Percentiles rank a stretch among this genome's conserved stretches.
phyloP scores from a whole-genome alignment of 2,797 vertebrate species.

The Pteropus rufus region DNA sequence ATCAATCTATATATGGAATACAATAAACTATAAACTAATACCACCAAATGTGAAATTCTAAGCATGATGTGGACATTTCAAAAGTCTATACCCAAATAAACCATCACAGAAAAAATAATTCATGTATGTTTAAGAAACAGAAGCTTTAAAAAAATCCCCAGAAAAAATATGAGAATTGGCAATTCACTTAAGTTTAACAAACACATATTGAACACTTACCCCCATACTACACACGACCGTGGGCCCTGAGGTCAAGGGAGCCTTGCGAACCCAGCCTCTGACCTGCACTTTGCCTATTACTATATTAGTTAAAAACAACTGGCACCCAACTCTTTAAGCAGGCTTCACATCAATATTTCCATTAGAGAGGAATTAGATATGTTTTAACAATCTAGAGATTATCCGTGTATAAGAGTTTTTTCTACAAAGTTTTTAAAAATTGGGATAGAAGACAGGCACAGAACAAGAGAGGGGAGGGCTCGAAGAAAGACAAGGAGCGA shows the following conservation, averaged over 20 bases:
- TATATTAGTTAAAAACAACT: neutral
- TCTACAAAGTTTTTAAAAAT: neutral
- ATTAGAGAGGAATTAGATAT: neutral
- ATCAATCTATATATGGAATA: neutral
- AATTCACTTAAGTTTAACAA: neutral
- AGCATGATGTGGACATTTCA: neutral
- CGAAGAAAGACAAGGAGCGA: neutral
- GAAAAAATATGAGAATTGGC: neutral
- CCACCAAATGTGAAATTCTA: neutral
- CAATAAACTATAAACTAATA: neutral
- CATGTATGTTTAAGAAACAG: slow-evolving; percentile 4
- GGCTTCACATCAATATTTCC: neutral
- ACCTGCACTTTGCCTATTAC: neutral
- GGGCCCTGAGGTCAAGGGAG: neutral
- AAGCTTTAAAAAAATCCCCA: neutral
- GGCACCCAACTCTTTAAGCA: neutral
- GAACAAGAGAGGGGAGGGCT: neutral
- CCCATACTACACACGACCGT: neutral
- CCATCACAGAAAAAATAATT: neutral
- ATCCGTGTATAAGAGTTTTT: neutral
- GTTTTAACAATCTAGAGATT: neutral
- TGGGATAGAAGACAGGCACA: neutral
- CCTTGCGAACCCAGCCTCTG: neutral
- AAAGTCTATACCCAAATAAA: neutral
- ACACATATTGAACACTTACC: neutral